Conservation (phyloP, 2,113 vertebrate genomes). For the Hippocampus comes region DNA sequence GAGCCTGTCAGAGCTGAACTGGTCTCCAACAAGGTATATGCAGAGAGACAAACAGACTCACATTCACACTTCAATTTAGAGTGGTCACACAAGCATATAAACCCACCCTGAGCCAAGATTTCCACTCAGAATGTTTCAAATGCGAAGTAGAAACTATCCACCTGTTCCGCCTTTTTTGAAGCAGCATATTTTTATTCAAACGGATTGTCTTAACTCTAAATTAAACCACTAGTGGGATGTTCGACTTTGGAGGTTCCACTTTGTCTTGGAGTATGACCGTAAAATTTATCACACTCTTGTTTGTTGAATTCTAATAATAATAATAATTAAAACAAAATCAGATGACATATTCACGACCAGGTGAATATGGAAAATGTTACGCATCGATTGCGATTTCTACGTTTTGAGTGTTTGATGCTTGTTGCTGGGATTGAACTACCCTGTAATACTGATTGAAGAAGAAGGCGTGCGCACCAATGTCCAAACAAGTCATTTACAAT, state of each 20-base stretch:
- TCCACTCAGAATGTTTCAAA: not conserved
- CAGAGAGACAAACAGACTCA: no score
- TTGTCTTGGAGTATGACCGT: not conserved
- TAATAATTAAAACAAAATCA: not conserved
- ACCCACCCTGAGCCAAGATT: no score
- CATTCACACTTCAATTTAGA: no score
- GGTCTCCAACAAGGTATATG: not conserved
- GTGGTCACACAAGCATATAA: no score
- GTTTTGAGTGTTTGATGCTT: slow-evolving; percentile 2
- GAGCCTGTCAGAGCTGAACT: not conserved
- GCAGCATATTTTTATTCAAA: no score
- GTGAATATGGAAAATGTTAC: not conserved
- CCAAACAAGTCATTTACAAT: slow-evolving; percentile 36
- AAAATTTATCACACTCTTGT: not conserved
- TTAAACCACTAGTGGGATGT: not conserved
- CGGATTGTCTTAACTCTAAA: not conserved
- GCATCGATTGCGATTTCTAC: not conserved
- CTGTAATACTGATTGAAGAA: not conserved
- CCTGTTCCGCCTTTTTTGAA: no score
- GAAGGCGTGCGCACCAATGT: slow-evolving; percentile 6
- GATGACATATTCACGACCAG: not conserved
- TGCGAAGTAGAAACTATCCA: not conserved
- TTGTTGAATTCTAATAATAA: not conserved
- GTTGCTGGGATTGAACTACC: slow-evolving; percentile 7
- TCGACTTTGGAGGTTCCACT: not conserved